These are phyloP conservation scores for Oostethus manadensis DNA, from an alignment of 2,113 vertebrate species.

Conservation along the genomic window DNA sequence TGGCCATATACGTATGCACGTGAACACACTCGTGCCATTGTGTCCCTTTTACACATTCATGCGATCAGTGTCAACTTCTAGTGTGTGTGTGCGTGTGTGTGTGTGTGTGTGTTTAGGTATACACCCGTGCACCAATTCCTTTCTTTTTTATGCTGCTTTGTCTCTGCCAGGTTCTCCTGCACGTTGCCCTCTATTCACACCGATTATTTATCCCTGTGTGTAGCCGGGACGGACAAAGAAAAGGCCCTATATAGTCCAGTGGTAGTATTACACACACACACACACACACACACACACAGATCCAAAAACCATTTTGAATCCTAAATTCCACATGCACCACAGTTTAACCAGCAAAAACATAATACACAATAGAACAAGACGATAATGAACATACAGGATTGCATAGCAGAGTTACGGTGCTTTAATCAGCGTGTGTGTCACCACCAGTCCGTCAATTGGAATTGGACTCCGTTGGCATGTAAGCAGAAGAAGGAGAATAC, in stretches of 20 bases:
- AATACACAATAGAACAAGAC: no score
- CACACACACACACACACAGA: constrained; percentile 6
- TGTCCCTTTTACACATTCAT: constrained; percentile 1
- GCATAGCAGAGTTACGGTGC: no score
- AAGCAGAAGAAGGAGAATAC: no score
- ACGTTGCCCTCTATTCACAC: constrained; percentile 48
- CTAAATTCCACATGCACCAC: neutral
- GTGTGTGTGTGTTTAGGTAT: constrained; percentile 11
- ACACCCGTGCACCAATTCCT: constrained; percentile 65
- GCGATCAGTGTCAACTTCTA: constrained; percentile 8
- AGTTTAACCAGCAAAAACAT: no score
- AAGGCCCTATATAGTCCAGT: constrained; percentile 29
- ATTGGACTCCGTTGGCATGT: no score
- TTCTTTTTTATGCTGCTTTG: constrained; percentile 27
- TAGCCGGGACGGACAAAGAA: constrained; percentile 36
- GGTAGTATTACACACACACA: constrained; percentile 5
- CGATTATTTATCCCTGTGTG: constrained; percentile 53
- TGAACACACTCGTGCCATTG: neutral
- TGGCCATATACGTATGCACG: constrained; percentile 1
- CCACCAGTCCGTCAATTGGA: no score
- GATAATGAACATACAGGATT: no score
- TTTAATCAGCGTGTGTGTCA: no score
- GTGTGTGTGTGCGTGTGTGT: constrained; percentile 9
- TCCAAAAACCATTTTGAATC: constrained; percentile 26
- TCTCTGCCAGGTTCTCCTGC: constrained; percentile 26